Base-by-base conservation (phyloP, 1,140 invertebrate species). In the Leptinotarsa defecta region DNA sequence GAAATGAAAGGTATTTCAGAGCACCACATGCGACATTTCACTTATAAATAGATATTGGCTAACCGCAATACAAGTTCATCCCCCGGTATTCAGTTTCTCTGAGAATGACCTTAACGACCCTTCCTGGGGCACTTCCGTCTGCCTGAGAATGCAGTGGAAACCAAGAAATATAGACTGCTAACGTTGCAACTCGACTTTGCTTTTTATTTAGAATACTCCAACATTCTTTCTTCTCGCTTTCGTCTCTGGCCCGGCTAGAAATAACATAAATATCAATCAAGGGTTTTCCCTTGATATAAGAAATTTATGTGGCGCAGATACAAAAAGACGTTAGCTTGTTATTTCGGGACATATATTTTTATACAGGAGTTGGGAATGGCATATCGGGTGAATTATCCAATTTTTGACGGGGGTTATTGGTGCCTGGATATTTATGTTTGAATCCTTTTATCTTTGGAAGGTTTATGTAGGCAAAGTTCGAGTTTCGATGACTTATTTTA, bases 291-390 rank as follows among this genome's bases (percentile, higher is more conserved):
- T 70, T 52, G 68, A 70, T 48, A 70, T 20, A 19, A 15, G 68
- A 70, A 70, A 70, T 70, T 70, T 70, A 70, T 70, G 68, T 70
- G 48, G 68, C 68, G 34, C 34, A 70, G 68, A 70, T 70, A 70
- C 43, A 57, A 70, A 70, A 70, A 70, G n/a, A 70, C 48, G 48
- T 70, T 49, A 70, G 22, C 22, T 49, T 49, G 27, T 70, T 70
- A 70, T 70, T 70, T 70, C 19, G 68, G 17, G 22, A 70, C 68
- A 49, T 70, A 70, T 70, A 70, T 70, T 70, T 49, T 70, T 70
- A 49, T 70, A 24, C 48, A 70, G 48, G 19, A 70, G 22, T 49
- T 52, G 68, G 20, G 4, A 70, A 48, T 70, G 68, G 68, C 68
- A 22, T 17, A 70, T 70, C 34, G 68, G 68, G n/a, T 11, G 48